Conservation (phyloP, 2,797 vertebrate species). For the Columba guinea region DNA sequence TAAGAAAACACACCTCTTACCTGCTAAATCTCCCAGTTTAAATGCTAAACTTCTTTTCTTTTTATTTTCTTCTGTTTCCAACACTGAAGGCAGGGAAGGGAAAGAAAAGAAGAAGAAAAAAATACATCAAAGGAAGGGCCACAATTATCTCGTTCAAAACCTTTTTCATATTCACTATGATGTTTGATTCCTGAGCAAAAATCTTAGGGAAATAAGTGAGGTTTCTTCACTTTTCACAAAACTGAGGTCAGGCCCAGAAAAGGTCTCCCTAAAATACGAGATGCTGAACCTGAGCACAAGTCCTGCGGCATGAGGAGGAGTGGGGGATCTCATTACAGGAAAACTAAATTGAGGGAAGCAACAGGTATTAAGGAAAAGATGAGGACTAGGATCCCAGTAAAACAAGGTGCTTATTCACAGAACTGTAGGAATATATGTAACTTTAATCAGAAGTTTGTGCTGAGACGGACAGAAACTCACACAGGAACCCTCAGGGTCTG, state of each 20-base stretch:
- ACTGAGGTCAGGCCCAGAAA: not conserved
- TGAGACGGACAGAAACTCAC: not conserved
- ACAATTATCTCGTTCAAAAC: not conserved
- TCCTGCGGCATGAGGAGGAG: rapidly evolving
- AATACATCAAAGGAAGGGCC: not conserved
- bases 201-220: not conserved
- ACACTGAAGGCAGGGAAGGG: slow-evolving; percentile 9
- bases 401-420: not conserved
- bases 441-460: not conserved
- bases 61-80: slow-evolving; percentile 54
- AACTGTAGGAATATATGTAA: not conserved
- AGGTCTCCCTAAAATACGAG: not conserved
- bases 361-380: not conserved
- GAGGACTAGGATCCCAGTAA: not conserved
- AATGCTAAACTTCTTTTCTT: slow-evolving; percentile 40
- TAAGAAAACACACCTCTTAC: slow-evolving; percentile 62
- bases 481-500: not conserved
- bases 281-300: not conserved
- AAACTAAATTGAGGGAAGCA: not conserved
- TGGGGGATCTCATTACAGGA: not conserved
- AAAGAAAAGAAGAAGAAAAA: not conserved
- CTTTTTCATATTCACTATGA: not conserved
- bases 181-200: not conserved
- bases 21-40: slow-evolving; percentile 59
- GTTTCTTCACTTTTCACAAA: not conserved